A percentile compares a stretch with the other conserved stretches of the same genome.
These are phyloP conservation scores for Cheilosia impressa DNA, from an alignment of 2,888 invertebrate species.

Conservation along the genomic window DNA sequence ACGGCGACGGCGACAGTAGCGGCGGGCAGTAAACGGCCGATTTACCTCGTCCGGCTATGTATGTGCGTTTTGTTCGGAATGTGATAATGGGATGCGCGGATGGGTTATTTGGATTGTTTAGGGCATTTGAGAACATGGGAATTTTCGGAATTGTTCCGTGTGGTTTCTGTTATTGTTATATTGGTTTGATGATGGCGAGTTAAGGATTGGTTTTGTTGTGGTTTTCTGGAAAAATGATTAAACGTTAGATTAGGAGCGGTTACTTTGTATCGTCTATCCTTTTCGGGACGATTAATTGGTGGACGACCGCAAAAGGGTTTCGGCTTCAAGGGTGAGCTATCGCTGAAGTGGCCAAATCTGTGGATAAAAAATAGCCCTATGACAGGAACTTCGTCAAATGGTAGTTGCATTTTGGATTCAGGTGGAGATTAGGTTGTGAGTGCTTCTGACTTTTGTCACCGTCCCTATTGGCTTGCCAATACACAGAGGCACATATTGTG, in stretches of 20 bases:
- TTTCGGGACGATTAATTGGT: constrained; percentile 6
- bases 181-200: constrained; percentile 1
- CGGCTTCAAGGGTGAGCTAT: too few relatives aligned
- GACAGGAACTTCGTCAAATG: too few relatives aligned
- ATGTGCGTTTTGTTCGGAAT: constrained; percentile 74
- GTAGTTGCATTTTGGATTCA: too few relatives aligned
- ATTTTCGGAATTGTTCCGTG: constrained; percentile 62
- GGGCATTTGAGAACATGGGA: constrained; percentile 72
- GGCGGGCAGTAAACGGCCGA: constrained; percentile 63
- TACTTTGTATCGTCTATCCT: constrained; percentile 7
- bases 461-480: too few relatives aligned
- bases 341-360: too few relatives aligned
- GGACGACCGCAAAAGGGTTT: constrained; percentile 5
- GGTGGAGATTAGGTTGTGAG: too few relatives aligned
- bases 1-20: not conserved
- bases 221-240: constrained; percentile 51
- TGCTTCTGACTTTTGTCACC: too few relatives aligned
- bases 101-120: constrained; percentile 75
- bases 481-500: too few relatives aligned
- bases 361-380: too few relatives aligned
- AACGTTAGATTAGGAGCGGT: constrained; percentile 54
- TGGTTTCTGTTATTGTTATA: constrained; percentile 50
- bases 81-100: constrained; percentile 74
- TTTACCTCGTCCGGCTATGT: constrained; percentile 62
- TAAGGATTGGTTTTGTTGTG: constrained; percentile 17